These are phyloP conservation scores for Procambarus clarkii DNA, from an alignment of 1,140 invertebrate species.

Conservation along the genomic window DNA sequence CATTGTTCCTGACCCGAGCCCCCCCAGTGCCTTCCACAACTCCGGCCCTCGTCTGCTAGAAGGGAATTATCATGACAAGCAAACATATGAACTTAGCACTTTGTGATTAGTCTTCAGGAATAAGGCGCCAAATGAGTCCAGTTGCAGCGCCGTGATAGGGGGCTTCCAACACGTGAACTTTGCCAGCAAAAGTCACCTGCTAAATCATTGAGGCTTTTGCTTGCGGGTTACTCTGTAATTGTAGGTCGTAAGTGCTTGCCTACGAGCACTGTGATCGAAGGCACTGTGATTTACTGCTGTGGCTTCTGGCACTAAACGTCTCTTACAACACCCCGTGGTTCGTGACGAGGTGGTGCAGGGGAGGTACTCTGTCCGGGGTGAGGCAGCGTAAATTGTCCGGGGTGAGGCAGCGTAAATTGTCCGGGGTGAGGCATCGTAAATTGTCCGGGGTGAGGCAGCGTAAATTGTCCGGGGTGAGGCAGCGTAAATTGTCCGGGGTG, in stretches of 20 bases:
- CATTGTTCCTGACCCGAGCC: no score
- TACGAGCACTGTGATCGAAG: not conserved
- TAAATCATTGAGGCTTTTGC: not conserved
- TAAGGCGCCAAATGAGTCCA: not conserved
- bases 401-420: no score
- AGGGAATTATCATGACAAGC: not conserved
- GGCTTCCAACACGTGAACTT: not conserved
- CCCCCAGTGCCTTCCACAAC: no score
- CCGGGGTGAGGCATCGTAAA: no score
- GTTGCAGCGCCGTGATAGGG: no score
- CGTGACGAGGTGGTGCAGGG: not conserved
- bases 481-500: no score
- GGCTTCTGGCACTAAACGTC: not conserved
- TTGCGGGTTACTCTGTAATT: not conserved
- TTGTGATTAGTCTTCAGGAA: not conserved
- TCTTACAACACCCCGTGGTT: not conserved
- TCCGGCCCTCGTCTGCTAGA: not conserved
- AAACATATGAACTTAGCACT: not conserved
- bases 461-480: no score
- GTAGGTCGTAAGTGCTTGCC: not conserved
- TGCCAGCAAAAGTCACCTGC: not conserved
- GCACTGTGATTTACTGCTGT: not conserved
- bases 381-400: no score
- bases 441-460: no score
- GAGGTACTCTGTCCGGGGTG: no score